Conservation (phyloP, 1,140 invertebrate species). For the Bicyclus anynana region DNA sequence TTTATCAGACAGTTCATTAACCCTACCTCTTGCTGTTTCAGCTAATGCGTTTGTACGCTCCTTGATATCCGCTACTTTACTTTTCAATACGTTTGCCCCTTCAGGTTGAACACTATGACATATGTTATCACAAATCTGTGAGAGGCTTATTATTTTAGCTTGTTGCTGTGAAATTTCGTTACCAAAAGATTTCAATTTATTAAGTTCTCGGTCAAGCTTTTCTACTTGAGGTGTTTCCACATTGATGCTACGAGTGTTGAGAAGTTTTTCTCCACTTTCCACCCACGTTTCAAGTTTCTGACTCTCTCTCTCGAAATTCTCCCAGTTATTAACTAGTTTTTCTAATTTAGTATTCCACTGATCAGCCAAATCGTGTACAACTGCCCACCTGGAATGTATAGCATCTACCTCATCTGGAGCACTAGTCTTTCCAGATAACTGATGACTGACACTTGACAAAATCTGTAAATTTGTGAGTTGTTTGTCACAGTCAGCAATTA, state of each 20-base stretch:
- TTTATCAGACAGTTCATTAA: slow-evolving; percentile 88
- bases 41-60: slow-evolving; percentile 82
- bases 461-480: slow-evolving; percentile 86
- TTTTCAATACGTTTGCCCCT: slow-evolving; percentile 84
- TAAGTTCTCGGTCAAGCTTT: slow-evolving; percentile 85
- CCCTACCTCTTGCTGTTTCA: slow-evolving; percentile 84
- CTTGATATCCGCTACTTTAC: slow-evolving; percentile 85
- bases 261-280: slow-evolving; percentile 80
- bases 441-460: slow-evolving; percentile 83
- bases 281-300: slow-evolving; percentile 86
- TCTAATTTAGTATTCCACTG: slow-evolving; percentile 88
- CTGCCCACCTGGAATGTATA: slow-evolving; percentile 86
- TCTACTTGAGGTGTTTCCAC: slow-evolving; percentile 82
- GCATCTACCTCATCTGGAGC: slow-evolving; percentile 90
- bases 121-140: slow-evolving; percentile 87
- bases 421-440: slow-evolving; percentile 84
- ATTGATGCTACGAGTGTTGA: slow-evolving; percentile 77
- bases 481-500: slow-evolving; percentile 87
- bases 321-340: slow-evolving; percentile 88
- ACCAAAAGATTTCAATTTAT: slow-evolving; percentile 85
- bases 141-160: slow-evolving; percentile 87
- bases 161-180: slow-evolving; percentile 90
- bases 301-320: slow-evolving; percentile 85
- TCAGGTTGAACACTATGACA: slow-evolving; percentile 86
- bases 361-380: slow-evolving; percentile 84